phyloP scores from a whole-genome alignment of 2,113 vertebrate genomes.

The Poeciliopsis retropinna region DNA sequence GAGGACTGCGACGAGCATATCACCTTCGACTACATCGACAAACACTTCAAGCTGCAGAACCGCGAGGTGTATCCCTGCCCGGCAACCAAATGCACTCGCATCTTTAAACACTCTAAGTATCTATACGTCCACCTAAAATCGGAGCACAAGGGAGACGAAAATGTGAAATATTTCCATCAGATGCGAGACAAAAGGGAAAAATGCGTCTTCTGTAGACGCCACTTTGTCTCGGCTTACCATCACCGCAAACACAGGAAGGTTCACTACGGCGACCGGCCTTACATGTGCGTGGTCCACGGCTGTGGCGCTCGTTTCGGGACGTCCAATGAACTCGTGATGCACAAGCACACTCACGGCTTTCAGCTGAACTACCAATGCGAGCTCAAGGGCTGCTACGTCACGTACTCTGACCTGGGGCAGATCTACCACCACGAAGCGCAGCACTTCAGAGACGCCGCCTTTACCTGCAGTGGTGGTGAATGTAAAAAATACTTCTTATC shows the following conservation, averaged over 20 bases:
- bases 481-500: slow-evolving; percentile 96
- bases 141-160: slow-evolving; percentile 89
- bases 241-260: slow-evolving; percentile 87
- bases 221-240: slow-evolving; percentile 92
- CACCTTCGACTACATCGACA: slow-evolving; percentile 87
- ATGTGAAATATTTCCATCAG: slow-evolving; percentile 90
- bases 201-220: slow-evolving; percentile 91
- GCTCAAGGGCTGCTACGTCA: slow-evolving; percentile 90
- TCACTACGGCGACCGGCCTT: slow-evolving; percentile 88
- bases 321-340: slow-evolving; percentile 89
- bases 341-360: slow-evolving; percentile 92
- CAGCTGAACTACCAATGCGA: slow-evolving; percentile 92
- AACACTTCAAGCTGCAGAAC: slow-evolving; percentile 88
- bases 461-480: slow-evolving; percentile 85
- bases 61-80: slow-evolving; percentile 94
- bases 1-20: slow-evolving; percentile 80
- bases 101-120: slow-evolving; percentile 97
- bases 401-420: slow-evolving; percentile 92
- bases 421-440: slow-evolving; percentile 98
- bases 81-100: slow-evolving; percentile 87
- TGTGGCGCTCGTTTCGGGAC: slow-evolving; percentile 88
- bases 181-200: slow-evolving; percentile 94
- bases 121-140: slow-evolving; percentile 93
- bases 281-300: slow-evolving; percentile 88
- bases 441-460: slow-evolving; percentile 94